Evolutionary conservation across 2,888 invertebrate species (phyloP), one percentile per base, ranked within the genome.

Genomic region (Hedychridium roseum): DNA sequence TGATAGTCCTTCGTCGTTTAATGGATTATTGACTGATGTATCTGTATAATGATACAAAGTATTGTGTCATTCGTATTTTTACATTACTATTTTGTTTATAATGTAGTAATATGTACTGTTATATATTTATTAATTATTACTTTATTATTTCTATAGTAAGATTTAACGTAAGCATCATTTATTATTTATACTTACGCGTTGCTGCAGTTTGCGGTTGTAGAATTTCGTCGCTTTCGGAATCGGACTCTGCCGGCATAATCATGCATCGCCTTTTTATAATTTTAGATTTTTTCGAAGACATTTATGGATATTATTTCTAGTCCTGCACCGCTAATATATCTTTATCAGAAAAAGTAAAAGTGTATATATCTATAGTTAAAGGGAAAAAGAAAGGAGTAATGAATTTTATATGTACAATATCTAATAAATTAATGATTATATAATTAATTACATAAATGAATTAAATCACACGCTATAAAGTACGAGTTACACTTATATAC

Each of bases 41-140:
- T n/a, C n/a, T n/a, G n/a, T n/a, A n/a, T n/a, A n/a, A n/a, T n/a
- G n/a, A n/a, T n/a, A n/a, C n/a, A n/a, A n/a, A n/a, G n/a, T n/a
- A n/a, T n/a, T n/a, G n/a, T n/a, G n/a, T n/a, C n/a, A n/a, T n/a
- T n/a, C n/a, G n/a, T n/a, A n/a, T n/a, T n/a, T n/a, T n/a, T n/a
- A n/a, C n/a, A n/a, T n/a, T n/a, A n/a, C n/a, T n/a, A n/a, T n/a
- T n/a, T n/a, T n/a, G n/a, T n/a, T n/a, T n/a, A n/a, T n/a, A n/a
- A n/a, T n/a, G n/a, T n/a, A n/a, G n/a, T n/a, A n/a, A n/a, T n/a
- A n/a, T n/a, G n/a, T n/a, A n/a, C n/a, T n/a, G n/a, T n/a, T n/a
- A n/a, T 11, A 30, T 39, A 21, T 38, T 38, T 27, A 38, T 35
- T 38, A 38, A 36, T 43, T 28, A 36, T 35, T 18, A 28, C n/a